Percentiles rank a stretch among this genome's conserved stretches.
These are phyloP conservation scores for Rhopilema esculentum DNA, from an alignment of 30 jellyfish, hydroid and myxozoan species.

Conservation along the genomic window DNA sequence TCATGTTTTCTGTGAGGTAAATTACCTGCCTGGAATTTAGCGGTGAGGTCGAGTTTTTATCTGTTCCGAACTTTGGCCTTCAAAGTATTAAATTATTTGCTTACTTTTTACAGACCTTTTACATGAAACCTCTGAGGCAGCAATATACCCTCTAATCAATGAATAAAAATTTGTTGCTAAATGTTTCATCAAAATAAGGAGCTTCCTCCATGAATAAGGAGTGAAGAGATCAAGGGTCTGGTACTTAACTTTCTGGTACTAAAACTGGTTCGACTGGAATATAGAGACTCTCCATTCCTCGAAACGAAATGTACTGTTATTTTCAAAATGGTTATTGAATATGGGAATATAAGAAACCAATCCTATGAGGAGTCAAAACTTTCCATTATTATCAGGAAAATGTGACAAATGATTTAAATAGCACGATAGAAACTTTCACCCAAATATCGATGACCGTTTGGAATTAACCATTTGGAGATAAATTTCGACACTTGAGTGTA, in stretches of 20 bases:
- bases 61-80: neutral
- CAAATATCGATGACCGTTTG: too few relatives aligned
- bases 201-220: neutral
- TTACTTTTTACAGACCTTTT: neutral
- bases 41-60: neutral
- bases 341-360: too few relatives aligned
- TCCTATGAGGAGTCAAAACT: too few relatives aligned
- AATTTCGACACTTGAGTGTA: too few relatives aligned
- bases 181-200: neutral
- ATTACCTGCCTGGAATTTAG: neutral
- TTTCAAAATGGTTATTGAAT: too few relatives aligned
- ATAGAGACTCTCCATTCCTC: too few relatives aligned
- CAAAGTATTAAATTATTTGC: neutral
- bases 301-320: too few relatives aligned
- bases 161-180: neutral
- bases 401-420: too few relatives aligned
- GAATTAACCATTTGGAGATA: too few relatives aligned
- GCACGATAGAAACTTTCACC: too few relatives aligned
- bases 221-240: neutral
- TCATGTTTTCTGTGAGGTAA: neutral
- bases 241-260: neutral
- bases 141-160: neutral
- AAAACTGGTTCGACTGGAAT: neutral
- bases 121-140: neutral
- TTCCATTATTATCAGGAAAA: too few relatives aligned